These are phyloP conservation scores for Episyrphus balteatus DNA, from an alignment of 1,140 invertebrate species.

Conservation along the genomic window DNA sequence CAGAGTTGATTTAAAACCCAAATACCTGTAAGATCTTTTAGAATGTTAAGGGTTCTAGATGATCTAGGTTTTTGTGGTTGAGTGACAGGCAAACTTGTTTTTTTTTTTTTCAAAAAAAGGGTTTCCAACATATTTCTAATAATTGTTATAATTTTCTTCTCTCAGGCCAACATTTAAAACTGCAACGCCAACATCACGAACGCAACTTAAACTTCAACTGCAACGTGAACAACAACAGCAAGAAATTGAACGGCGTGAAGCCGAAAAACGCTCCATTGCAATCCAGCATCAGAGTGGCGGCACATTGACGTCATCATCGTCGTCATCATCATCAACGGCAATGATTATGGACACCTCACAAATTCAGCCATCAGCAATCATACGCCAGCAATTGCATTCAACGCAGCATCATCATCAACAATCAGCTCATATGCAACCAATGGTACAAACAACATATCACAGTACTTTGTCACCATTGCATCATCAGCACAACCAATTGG, in stretches of 20 bases:
- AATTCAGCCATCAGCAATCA: slow-evolving; percentile 38
- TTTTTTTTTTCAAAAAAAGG: too few species aligned
- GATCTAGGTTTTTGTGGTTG: too few species aligned
- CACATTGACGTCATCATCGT: slow-evolving; percentile 17
- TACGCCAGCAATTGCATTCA: slow-evolving; percentile 2
- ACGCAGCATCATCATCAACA: slow-evolving; percentile 2
- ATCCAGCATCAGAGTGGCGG: slow-evolving; percentile 7
- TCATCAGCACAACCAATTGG: slow-evolving; percentile 3
- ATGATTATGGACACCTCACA: slow-evolving; percentile 35
- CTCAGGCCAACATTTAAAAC: slow-evolving; percentile 70
- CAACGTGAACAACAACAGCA: slow-evolving; percentile 71
- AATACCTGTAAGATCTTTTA: too few species aligned
- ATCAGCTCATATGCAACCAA: slow-evolving; percentile 9
- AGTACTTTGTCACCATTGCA: slow-evolving; percentile 6
- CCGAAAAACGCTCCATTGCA: slow-evolving; percentile 30
- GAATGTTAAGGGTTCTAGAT: too few species aligned
- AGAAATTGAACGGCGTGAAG: slow-evolving; percentile 51
- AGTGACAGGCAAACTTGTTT: too few species aligned
- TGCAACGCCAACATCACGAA: slow-evolving; percentile 64
- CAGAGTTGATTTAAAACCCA: too few species aligned
- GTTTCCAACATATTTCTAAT: not conserved
- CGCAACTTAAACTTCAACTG: slow-evolving; percentile 74
- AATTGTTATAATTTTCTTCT: not conserved
- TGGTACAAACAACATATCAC: slow-evolving; percentile 11
- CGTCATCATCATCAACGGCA: slow-evolving; percentile 44